Conservation (phyloP, 2,888 invertebrate species). For the Philereme transversata region DNA sequence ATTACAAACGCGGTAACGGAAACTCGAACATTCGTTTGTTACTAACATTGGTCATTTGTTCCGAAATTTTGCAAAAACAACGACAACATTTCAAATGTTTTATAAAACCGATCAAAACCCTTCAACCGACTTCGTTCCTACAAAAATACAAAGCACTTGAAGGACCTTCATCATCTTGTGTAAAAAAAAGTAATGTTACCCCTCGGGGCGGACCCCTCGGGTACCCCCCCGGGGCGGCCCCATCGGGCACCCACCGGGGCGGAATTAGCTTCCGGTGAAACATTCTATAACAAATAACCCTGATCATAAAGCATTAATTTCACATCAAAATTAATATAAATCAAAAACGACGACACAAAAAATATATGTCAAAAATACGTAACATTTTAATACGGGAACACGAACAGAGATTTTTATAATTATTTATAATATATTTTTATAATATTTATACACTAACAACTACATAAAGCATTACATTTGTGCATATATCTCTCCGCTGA, state of each 20-base stretch:
- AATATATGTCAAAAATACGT: conserved; percentile 47
- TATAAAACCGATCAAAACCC: conserved; percentile 7
- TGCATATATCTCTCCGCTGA: conserved; percentile 56
- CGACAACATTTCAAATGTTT: conserved; percentile 13
- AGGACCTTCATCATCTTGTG: conserved; percentile 1
- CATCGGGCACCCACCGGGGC: too few species aligned
- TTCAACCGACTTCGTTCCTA: background rate
- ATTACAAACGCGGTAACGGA: conserved; percentile 10
- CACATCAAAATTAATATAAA: conserved; percentile 41
- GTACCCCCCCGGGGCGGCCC: too few species aligned
- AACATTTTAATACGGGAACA: conserved; percentile 59
- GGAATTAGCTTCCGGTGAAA: background rate
- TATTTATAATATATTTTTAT: conserved; percentile 50
- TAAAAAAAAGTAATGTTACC: background rate
- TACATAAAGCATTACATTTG: conserved; percentile 78
- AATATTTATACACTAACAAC: conserved; percentile 64
- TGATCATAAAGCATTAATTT: conserved; percentile 30
- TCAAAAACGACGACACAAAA: conserved; percentile 36
- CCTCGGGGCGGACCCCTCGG: background rate
- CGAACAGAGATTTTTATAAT: conserved; percentile 57
- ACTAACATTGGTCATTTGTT: conserved; percentile 1
- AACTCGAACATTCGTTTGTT: conserved; percentile 2
- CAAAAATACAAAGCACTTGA: background rate
- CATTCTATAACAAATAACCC: conserved; percentile 29
- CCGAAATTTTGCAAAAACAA: conserved; percentile 17